Evolutionary conservation across 2,888 invertebrate genomes (phyloP), one percentile per base, ranked within the genome.

Genomic region (Cantharis rustica): DNA sequence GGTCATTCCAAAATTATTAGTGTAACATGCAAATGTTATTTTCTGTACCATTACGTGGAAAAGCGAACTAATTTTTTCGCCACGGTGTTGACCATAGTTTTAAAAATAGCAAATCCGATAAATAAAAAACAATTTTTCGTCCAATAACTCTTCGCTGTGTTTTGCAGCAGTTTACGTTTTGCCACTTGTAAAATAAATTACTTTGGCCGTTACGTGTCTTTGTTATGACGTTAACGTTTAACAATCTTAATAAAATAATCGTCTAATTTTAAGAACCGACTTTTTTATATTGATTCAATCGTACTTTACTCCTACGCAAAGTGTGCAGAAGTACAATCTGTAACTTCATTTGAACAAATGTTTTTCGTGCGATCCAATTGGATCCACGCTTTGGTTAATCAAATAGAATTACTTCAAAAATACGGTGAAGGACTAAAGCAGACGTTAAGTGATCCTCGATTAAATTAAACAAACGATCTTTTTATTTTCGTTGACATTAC

Each of bases 261-360:
- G 47, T 47, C 47, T 47, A 47, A 47, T 47, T 47, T 47, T 47
- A 47, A 47, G 47, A n/a, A n/a, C 47, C 47, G 7, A 47, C 7
- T 66, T 66, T 64, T 66, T 66, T 23, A 17, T 66, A 66, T 66
- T 20, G 64, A 66, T 66, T 66, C 23, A 23, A 16, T 23, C 23
- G 64, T 20, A 64, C 64, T 66, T 66, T 20, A 66, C 64, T 66
- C 64, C 64, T 66, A 66, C 64, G 64, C 23, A 17, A 66, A 23
- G 23, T 66, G 64, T 66, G 64, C 64, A 66, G 64, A 66, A 66
- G 64, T 13, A 66, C 17, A 66, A 66, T 66, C 20, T 66, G 64
- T 23, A 66, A 66, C n/a, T 66, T 23, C 23, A 66, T 66, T 66
- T 23, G 20, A 23, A 66, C 23, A 66, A 66, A 47, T 47, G 47